A percentile compares a stretch with the other conserved stretches of the same genome.
phyloP scores from a whole-genome alignment of 2,797 vertebrate genomes.

The Mycteria americana region DNA sequence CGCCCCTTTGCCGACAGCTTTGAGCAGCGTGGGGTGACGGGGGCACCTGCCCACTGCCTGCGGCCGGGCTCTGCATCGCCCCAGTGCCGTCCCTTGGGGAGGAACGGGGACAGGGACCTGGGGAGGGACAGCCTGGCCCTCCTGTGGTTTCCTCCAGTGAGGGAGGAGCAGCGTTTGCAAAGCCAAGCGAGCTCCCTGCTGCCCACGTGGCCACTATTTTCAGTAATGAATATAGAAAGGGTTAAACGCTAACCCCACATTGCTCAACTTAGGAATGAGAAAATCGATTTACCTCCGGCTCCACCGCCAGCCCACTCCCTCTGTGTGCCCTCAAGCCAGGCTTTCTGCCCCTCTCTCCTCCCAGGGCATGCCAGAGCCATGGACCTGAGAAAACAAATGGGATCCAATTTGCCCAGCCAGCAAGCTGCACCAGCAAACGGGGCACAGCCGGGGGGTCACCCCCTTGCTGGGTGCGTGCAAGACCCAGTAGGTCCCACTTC shows the following conservation, averaged over 20 bases:
- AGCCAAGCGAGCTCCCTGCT: background rate
- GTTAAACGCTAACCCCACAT: background rate
- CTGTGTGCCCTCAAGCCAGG: background rate
- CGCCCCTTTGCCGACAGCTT: background rate
- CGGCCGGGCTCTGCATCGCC: background rate
- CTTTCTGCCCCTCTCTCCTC: background rate
- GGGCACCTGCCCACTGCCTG: background rate
- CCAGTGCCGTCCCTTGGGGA: accelerated
- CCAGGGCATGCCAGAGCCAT: accelerated
- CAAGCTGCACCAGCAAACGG: background rate
- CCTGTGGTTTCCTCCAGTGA: background rate
- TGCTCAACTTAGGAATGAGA: background rate
- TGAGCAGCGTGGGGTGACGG: background rate
- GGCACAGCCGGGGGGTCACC: background rate
- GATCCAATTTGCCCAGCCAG: background rate
- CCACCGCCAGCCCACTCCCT: background rate
- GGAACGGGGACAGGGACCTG: background rate
- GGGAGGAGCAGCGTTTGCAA: background rate
- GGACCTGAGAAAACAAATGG: background rate
- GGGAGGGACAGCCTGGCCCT: background rate
- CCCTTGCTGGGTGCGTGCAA: background rate
- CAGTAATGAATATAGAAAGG: background rate
- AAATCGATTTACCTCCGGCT: background rate
- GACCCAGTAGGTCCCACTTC: background rate
- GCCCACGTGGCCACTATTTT: background rate